phyloP scores from a whole-genome alignment of 2,888 invertebrate genomes.

The Drosophila atripex region DNA sequence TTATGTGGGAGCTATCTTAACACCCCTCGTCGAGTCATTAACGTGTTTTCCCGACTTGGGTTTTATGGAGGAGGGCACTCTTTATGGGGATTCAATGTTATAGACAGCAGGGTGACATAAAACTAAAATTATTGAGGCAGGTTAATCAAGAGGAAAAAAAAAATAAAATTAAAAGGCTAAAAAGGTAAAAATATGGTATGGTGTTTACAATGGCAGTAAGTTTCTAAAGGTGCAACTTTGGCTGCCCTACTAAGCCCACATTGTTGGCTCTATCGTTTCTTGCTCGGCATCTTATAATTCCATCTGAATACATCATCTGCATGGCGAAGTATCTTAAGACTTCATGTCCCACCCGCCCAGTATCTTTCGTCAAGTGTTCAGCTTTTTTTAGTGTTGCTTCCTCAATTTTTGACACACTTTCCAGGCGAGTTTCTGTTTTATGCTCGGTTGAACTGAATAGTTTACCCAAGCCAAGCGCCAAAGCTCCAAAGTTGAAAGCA shows the following conservation, averaged over 20 bases:
- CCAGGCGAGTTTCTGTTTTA: conserved; percentile 72
- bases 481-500: conserved; percentile 47
- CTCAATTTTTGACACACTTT: conserved; percentile 73
- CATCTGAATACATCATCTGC: conserved; percentile 16
- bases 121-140: conserved; percentile 1
- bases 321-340: conserved; percentile 24
- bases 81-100: conserved; percentile 2
- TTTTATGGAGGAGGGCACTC: conserved; percentile 18
- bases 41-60: conserved; percentile 8
- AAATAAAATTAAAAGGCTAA: background rate
- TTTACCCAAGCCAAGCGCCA: conserved; percentile 31
- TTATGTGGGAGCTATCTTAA: conserved; percentile 25
- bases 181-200: background rate
- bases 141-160: background rate
- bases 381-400: conserved; percentile 35
- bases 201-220: background rate
- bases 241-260: conserved; percentile 1
- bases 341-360: conserved; percentile 14
- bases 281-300: conserved; percentile 12
- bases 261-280: background rate
- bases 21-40: conserved; percentile 9
- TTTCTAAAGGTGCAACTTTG: conserved; percentile 2
- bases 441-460: conserved; percentile 71
- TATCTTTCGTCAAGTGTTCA: conserved; percentile 33
- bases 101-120: background rate